These are phyloP conservation scores for Helicolenus hilgendorfi DNA, from an alignment of 2,797 vertebrate genomes.

Conservation along the genomic window DNA sequence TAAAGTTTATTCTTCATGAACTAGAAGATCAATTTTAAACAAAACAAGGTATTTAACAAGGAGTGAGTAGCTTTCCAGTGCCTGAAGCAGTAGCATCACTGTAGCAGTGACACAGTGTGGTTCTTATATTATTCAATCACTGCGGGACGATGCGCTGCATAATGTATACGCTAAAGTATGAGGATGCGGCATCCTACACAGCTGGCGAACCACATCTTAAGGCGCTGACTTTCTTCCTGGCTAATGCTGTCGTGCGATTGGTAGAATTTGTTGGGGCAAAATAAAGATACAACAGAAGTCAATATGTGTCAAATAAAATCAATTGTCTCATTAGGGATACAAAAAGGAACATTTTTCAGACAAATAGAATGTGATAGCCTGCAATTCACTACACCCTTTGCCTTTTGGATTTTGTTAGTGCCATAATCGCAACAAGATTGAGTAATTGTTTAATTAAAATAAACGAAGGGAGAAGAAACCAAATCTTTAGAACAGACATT, in stretches of 20 bases:
- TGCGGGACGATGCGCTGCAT: slow-evolving; percentile 47
- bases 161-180: slow-evolving; percentile 56
- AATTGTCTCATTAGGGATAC: slow-evolving; percentile 66
- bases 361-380: slow-evolving; percentile 43
- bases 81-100: slow-evolving; percentile 36
- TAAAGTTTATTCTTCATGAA: background rate
- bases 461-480: slow-evolving; percentile 4
- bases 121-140: slow-evolving; percentile 66
- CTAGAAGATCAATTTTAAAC: background rate
- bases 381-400: slow-evolving; percentile 17
- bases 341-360: slow-evolving; percentile 53
- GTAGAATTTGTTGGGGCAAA: slow-evolving; percentile 46
- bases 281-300: slow-evolving; percentile 64
- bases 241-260: slow-evolving; percentile 7
- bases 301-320: slow-evolving; percentile 74
- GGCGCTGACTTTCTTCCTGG: background rate
- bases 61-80: slow-evolving; percentile 3
- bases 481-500: background rate
- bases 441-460: slow-evolving; percentile 52
- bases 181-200: slow-evolving; percentile 40
- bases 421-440: slow-evolving; percentile 11
- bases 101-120: slow-evolving; percentile 35
- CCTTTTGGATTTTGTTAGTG: slow-evolving; percentile 26
- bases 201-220: slow-evolving; percentile 49
- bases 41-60: background rate